phyloP scores from a whole-genome alignment of 2,797 vertebrate genomes.

The Chiroxiphia lanceolata region DNA sequence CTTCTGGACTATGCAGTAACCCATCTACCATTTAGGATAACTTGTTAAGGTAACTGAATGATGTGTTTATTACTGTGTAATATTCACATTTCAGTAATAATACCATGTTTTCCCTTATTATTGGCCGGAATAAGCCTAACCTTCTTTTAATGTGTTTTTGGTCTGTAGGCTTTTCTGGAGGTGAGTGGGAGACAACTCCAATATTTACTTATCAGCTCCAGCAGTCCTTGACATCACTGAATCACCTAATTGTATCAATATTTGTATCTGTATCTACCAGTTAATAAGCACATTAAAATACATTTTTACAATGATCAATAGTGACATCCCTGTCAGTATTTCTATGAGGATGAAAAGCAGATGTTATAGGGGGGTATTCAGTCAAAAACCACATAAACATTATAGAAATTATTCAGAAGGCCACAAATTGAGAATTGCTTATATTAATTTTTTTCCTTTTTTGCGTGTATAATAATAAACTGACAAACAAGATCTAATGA shows the following conservation, averaged over 20 bases:
- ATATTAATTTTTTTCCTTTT: background rate
- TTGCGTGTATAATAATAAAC: background rate
- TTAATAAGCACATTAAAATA: background rate
- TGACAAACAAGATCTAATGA: background rate
- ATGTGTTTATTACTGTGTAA: background rate
- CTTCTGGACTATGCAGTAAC: background rate
- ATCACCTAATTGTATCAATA: background rate
- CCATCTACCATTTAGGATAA: background rate
- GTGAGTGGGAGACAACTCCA: background rate
- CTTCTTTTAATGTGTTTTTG: background rate
- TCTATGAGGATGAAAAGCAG: background rate
- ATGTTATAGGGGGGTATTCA: background rate
- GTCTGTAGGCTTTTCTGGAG: background rate
- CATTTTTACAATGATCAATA: background rate
- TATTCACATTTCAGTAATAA: background rate
- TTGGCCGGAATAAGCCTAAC: background rate
- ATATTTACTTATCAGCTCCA: background rate
- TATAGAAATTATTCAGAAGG: background rate
- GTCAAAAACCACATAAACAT: background rate
- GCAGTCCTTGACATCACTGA: background rate
- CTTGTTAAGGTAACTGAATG: background rate
- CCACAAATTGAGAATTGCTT: background rate
- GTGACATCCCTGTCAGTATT: background rate
- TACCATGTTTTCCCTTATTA: background rate
- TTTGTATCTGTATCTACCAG: background rate